Evolutionary conservation across 2,888 invertebrate species (phyloP).

Genomic region (Drosophila acutilabella): DNA sequence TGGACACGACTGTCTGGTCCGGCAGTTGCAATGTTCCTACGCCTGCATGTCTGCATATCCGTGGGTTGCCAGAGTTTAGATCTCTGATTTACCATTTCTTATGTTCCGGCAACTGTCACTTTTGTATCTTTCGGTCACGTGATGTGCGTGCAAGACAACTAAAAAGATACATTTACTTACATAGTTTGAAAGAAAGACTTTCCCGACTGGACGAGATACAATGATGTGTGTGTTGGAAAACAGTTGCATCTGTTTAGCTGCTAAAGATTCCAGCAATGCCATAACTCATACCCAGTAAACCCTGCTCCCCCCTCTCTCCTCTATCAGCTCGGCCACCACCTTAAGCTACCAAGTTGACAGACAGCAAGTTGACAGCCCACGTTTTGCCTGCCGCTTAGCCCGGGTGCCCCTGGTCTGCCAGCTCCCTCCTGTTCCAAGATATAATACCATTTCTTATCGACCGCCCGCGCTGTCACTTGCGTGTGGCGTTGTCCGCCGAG

Average conservation of each 20-base stretch:
- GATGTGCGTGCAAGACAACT: conserved; percentile 62
- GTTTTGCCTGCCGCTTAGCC: conserved; percentile 26
- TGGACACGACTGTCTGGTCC: conserved; percentile 21
- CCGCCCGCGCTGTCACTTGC: conserved; percentile 61
- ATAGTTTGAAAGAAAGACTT: conserved; percentile 66
- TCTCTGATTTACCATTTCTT: conserved; percentile 62
- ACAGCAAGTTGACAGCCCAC: conserved; percentile 73
- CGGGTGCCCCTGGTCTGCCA: not conserved
- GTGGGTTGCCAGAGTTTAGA: conserved; percentile 57
- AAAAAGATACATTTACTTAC: not conserved
- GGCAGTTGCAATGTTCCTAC: conserved; percentile 43
- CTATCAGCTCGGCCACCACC: conserved; percentile 31
- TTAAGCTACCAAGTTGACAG: conserved; percentile 71
- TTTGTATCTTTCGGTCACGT: conserved; percentile 69
- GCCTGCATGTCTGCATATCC: conserved; percentile 66
- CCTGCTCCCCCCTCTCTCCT: conserved; percentile 11
- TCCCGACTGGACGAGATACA: conserved; percentile 42
- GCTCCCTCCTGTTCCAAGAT: conserved; percentile 1
- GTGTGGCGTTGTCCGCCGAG: conserved; percentile 46
- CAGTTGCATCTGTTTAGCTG: conserved; percentile 62
- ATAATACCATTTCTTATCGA: conserved; percentile 71
- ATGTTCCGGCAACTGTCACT: conserved; percentile 78
- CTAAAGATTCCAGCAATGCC: conserved; percentile 30
- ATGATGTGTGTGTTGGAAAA: conserved; percentile 52
- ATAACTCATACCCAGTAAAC: conserved; percentile 60